Base-by-base conservation (phyloP, 2,888 invertebrate genomes). In the Tetragonisca angustula region DNA sequence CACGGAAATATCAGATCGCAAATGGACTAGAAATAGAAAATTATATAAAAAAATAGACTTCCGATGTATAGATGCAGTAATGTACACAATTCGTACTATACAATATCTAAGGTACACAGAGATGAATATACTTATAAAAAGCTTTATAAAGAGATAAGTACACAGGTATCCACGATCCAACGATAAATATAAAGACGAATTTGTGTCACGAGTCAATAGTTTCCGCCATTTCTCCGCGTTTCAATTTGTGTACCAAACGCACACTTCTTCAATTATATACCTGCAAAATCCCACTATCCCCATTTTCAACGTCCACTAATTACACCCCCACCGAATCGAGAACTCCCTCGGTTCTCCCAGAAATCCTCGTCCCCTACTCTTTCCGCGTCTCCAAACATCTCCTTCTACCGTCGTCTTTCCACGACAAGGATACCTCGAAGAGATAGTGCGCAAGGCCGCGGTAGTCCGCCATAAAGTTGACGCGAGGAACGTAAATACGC, bases 381-480 rank as follows among this genome's bases (percentile, higher is more conserved):
- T 2, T 2, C n/a, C 13, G 17, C n/a, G 13, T 11, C 54, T 13
- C 21, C 49, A 15, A 5, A 2, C 21, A n/a, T 13, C n/a, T 56
- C n/a, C 32, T 54, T 43, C 52, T 11, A 32, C 56, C 24, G 11
- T 21, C n/a, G 21, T 19, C 4, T n/a, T 13, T 19, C 21, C 17
- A n/a, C 43, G 24, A 49, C 52, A 59, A 56, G 13, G 17, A 65
- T 36, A 80, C 43, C n/a, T 43, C 43, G 50, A 17, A 43, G 49
- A 49, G 27, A 32, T 24, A 59, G 24, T 62, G 69, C 21, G 21
- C 73, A 73, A 81, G 70, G 81, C 67, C 75, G 59, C 50, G 50
- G 2, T 21, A 17, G 54, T 36, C 17, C 11, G n/a, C 68, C 21
- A 49, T 67, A 79, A 43, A 79, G 72, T 81, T 52, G 43, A 19